Base-by-base conservation (phyloP, 2,797 vertebrate genomes). In the Crocidura indochinensis region DNA sequence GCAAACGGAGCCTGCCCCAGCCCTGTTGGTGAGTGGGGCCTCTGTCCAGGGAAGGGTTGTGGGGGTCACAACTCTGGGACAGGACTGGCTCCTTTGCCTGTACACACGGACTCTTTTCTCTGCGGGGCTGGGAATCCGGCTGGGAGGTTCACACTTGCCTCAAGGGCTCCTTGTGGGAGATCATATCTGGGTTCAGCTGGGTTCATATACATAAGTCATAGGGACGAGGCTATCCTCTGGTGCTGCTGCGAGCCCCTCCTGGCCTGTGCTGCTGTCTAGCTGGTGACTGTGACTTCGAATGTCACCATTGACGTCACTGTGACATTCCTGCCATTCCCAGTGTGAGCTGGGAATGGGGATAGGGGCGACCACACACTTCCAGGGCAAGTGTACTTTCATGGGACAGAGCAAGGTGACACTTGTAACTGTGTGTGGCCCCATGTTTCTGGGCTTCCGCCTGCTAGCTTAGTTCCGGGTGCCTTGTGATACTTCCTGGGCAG, bases 1-100 rank as follows among this genome's bases (percentile, higher is more conserved):
- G 99, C 99, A 0, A 99, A 99, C 0, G 99, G 99, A 97, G 99
- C 98, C 38, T 99, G 99, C 78, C 99, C 99, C 0, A 99, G 99
- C 96, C 99, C 99, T 6, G 99, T 99, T 44, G 98, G 99, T 99
- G 95, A 99, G 99, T 99, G 26, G 14, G 51, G 26, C 53, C 2
- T 26, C 78, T 20, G 24, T 9, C 38, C 53, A 49, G 20, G 24
- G 12, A 65, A 56, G 24, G 73, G 15, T 7, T 12, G 49, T 10
- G 68, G 14, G 38, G 15, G 44, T 74, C 20, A 6, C 46, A 7
- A 20, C 51, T 29, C 19, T 20, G 5, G 14, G 27, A 20, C 69
- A 51, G 15, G 22, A 22, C 56, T 20, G 22, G 56, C 56, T 60
- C 56, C 56, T 60, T 15, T 20, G 19, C 56, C 22, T 17, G 56